phyloP scores from a whole-genome alignment of 2,797 vertebrate genomes.

The Orientallactaga sibirica region DNA sequence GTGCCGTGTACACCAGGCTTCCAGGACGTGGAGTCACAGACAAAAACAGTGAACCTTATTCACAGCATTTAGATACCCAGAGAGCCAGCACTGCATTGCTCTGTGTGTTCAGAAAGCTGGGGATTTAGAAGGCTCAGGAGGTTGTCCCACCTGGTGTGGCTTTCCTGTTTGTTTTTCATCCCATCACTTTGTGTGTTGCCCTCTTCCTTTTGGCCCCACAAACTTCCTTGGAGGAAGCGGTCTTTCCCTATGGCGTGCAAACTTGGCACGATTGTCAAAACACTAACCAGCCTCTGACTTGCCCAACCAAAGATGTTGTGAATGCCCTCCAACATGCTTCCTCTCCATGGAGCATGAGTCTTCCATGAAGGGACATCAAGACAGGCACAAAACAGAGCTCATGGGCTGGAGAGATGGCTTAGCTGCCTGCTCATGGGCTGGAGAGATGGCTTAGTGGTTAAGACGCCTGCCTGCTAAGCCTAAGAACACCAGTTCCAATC shows the following conservation, averaged over 20 bases:
- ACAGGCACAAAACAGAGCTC: not conserved
- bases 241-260: not conserved
- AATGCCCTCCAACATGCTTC: not conserved
- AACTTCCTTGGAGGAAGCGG: not conserved
- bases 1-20: not conserved
- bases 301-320: not conserved
- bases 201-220: not conserved
- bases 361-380: not conserved
- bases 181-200: rapidly evolving
- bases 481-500: too few species aligned
- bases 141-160: too few species aligned
- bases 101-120: not conserved
- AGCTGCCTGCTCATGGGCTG: too few species aligned
- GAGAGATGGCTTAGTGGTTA: too few species aligned
- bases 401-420: too few species aligned
- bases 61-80: not conserved
- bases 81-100: not conserved
- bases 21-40: not conserved
- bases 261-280: not conserved
- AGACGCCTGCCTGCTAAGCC: too few species aligned
- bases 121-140: not conserved
- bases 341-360: not conserved
- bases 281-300: not conserved
- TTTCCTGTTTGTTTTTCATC: not conserved
- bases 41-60: not conserved